Conservation (phyloP, 2,888 invertebrate genomes). For the Paralinhomoeus sp. region DNA sequence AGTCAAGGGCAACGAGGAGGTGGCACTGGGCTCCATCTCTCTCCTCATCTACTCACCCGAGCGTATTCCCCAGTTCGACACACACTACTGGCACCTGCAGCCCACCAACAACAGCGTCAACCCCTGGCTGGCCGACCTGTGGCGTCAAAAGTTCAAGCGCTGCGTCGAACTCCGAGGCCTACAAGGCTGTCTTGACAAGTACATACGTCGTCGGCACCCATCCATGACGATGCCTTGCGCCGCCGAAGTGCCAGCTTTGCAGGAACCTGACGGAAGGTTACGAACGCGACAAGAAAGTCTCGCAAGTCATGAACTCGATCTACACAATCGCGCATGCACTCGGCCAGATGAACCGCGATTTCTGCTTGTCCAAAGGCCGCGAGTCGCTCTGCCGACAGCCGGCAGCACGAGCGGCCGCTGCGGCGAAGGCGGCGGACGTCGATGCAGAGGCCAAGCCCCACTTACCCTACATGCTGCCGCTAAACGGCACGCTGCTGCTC, state of each 20-base stretch:
- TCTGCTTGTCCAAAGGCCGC: conserved; percentile 29
- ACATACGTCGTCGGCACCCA: background rate
- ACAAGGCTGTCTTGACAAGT: too few relatives aligned
- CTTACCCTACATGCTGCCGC: conserved; percentile 43
- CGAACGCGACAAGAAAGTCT: conserved; percentile 51
- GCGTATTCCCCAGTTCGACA: conserved; percentile 30
- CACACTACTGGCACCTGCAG: conserved; percentile 42
- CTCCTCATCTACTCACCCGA: conserved; percentile 48
- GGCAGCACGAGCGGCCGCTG: too few relatives aligned
- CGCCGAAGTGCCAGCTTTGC: background rate
- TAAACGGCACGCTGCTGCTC: conserved; percentile 45
- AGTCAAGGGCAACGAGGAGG: conserved; percentile 40
- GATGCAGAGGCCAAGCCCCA: conserved; percentile 17
- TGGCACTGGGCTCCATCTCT: conserved; percentile 47
- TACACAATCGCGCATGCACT: conserved; percentile 50
- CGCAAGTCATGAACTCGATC: conserved; percentile 53
- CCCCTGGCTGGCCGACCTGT: conserved; percentile 51
- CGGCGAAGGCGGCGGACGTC: too few relatives aligned
- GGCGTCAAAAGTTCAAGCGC: conserved; percentile 48
- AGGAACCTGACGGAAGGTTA: conserved; percentile 27
- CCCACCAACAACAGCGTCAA: conserved; percentile 43
- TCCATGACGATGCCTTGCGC: background rate
- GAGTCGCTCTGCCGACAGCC: too few relatives aligned
- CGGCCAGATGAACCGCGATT: conserved; percentile 42
- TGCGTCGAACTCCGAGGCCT: too few relatives aligned